These are phyloP conservation scores for Drosophila yooni DNA, from an alignment of 2,888 invertebrate genomes.

Conservation along the genomic window DNA sequence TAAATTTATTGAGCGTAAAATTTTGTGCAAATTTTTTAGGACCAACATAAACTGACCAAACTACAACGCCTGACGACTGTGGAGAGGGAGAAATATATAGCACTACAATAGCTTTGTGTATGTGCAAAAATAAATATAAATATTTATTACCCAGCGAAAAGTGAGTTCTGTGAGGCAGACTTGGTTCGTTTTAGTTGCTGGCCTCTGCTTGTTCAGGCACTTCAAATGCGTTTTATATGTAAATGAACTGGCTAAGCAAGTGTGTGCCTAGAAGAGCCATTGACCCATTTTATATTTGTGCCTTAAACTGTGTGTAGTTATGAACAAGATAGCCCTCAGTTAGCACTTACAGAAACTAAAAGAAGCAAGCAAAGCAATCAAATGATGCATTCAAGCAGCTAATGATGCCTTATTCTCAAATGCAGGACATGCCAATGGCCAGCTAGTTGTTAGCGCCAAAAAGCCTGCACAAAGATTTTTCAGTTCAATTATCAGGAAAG, in stretches of 20 bases:
- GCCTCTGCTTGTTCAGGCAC: constrained; percentile 22
- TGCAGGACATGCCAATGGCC: constrained; percentile 8
- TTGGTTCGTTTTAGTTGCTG: constrained; percentile 9
- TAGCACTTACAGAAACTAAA: constrained; percentile 28
- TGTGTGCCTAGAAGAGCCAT: constrained; percentile 39
- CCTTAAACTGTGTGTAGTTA: constrained; percentile 47
- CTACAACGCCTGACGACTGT: constrained; percentile 3
- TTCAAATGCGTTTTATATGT: constrained; percentile 60
- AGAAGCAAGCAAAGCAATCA: constrained; percentile 47
- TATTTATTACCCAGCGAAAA: constrained; percentile 67
- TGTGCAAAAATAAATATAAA: constrained; percentile 78
- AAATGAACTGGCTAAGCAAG: constrained; percentile 52
- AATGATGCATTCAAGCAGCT: constrained; percentile 54
- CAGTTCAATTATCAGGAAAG: background rate
- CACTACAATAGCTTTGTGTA: constrained; percentile 23
- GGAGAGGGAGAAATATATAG: background rate
- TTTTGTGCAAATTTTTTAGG: constrained; percentile 56
- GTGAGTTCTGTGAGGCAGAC: constrained; percentile 41
- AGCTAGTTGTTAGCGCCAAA: background rate
- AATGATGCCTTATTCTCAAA: constrained; percentile 10
- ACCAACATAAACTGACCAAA: constrained; percentile 25
- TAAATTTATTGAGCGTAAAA: constrained; percentile 80
- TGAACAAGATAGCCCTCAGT: constrained; percentile 21
- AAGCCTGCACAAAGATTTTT: background rate
- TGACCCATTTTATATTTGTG: constrained; percentile 62